A percentile compares a stretch with the other conserved stretches of the same genome.
phyloP scores from a whole-genome alignment of 2,888 invertebrate genomes.

The Deroplatys truncata region DNA sequence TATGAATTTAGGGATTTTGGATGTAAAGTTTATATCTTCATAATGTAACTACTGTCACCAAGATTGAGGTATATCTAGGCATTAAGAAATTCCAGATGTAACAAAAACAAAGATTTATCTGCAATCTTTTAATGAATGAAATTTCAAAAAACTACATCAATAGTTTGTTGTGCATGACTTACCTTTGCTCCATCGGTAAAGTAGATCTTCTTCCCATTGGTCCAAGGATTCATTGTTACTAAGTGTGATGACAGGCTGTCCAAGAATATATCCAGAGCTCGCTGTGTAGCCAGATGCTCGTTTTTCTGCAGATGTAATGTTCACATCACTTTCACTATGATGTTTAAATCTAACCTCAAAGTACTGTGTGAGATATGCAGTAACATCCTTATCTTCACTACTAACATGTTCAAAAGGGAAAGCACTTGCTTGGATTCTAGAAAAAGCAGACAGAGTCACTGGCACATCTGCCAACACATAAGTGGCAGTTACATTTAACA shows the following conservation, averaged over 20 bases:
- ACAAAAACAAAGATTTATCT: too few species aligned
- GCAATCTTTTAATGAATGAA: too few species aligned
- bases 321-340: background rate
- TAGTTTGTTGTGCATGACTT: background rate
- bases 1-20: too few species aligned
- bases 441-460: background rate
- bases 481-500: conserved; percentile 10
- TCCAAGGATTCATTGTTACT: background rate
- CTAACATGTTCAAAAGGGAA: background rate
- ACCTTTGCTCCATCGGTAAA: conserved; percentile 20
- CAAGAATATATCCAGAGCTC: conserved; percentile 26
- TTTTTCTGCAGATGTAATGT: background rate
- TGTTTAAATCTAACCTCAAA: conserved; percentile 24
- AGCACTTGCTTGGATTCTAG: background rate
- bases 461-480: conserved; percentile 26
- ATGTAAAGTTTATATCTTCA: too few species aligned
- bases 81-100: too few species aligned
- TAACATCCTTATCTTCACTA: background rate
- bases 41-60: too few species aligned
- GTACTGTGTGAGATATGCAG: conserved; percentile 16
- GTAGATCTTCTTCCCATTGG: background rate
- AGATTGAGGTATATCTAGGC: too few species aligned
- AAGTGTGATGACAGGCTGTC: background rate
- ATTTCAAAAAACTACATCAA: too few species aligned
- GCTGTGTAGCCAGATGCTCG: conserved; percentile 7